Percentiles rank a stretch among this genome's conserved stretches.
Conservation (phyloP, 2,797 vertebrate species). For the Neosilurus mollespiculum region DNA sequence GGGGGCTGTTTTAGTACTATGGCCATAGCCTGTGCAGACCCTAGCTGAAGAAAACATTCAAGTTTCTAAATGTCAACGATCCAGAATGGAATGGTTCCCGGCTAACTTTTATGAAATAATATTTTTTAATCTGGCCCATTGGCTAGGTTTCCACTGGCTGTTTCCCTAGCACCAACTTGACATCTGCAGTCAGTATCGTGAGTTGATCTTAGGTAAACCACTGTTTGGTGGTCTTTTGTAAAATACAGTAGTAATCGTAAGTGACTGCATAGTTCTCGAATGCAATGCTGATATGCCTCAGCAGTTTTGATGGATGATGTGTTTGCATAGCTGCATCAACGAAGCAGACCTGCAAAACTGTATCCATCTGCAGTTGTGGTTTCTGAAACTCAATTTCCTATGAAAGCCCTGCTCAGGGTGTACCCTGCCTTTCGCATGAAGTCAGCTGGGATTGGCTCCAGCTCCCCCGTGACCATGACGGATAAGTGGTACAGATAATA, state of each 20-base stretch:
- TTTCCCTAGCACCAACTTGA: background rate
- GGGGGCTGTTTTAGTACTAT: background rate
- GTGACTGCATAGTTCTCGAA: background rate
- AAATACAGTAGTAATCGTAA: background rate
- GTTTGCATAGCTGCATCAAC: background rate
- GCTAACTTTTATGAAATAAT: background rate
- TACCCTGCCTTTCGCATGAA: no score
- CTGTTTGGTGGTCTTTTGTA: background rate
- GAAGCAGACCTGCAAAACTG: background rate
- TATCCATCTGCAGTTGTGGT: background rate
- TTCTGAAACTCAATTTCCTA: background rate
- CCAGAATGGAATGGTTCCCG: background rate
- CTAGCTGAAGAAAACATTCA: background rate
- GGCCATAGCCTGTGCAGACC: background rate
- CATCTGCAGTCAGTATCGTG: background rate
- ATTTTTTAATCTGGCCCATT: background rate
- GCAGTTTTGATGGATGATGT: background rate
- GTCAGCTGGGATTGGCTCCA: no score
- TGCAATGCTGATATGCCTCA: background rate
- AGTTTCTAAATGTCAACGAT: background rate
- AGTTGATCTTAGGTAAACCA: background rate
- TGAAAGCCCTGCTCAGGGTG: background rate
- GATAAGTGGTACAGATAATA: no score
- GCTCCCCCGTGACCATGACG: no score
- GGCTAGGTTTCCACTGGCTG: background rate